Percentiles rank a stretch among this genome's conserved stretches.
These are phyloP conservation scores for Cheiracanthium punctorium DNA, from an alignment of 2,888 invertebrate genomes.

Conservation along the genomic window DNA sequence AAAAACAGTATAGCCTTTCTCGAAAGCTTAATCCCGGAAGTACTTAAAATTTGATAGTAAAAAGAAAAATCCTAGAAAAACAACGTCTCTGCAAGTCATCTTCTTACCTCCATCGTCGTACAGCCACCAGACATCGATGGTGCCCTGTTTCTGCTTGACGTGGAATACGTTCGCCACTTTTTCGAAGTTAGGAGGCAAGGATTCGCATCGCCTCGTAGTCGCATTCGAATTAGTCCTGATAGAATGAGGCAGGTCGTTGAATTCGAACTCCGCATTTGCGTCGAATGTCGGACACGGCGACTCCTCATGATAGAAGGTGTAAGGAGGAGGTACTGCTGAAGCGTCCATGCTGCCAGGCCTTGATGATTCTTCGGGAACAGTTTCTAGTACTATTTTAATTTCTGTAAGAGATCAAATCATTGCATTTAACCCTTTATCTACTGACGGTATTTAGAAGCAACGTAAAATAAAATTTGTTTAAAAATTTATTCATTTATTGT, in stretches of 20 bases:
- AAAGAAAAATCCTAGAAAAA: no score
- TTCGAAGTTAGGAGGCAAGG: conserved; percentile 81
- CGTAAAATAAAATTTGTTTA: background rate
- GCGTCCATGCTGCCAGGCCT: background rate
- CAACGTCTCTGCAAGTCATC: no score
- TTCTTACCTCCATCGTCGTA: conserved; percentile 79
- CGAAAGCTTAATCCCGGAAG: no score
- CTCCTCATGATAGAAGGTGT: background rate
- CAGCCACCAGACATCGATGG: conserved; percentile 98
- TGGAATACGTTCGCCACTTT: conserved; percentile 85
- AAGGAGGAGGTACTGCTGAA: background rate
- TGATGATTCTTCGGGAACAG: conserved; percentile 38
- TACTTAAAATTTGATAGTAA: no score
- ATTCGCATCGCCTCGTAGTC: background rate
- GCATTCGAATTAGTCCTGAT: background rate
- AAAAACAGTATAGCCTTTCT: no score
- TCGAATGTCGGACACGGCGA: background rate
- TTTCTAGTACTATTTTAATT: conserved; percentile 37
- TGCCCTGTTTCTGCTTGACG: conserved; percentile 86
- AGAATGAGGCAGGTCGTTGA: background rate
- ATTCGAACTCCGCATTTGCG: background rate
- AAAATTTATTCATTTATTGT: no score
- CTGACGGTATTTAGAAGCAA: no score
- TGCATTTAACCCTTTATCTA: no score
- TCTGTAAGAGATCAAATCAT: conserved; percentile 22